Evolutionary conservation across 2,113 vertebrate species (phyloP).

Genomic region (Copsychus sechellarum): DNA sequence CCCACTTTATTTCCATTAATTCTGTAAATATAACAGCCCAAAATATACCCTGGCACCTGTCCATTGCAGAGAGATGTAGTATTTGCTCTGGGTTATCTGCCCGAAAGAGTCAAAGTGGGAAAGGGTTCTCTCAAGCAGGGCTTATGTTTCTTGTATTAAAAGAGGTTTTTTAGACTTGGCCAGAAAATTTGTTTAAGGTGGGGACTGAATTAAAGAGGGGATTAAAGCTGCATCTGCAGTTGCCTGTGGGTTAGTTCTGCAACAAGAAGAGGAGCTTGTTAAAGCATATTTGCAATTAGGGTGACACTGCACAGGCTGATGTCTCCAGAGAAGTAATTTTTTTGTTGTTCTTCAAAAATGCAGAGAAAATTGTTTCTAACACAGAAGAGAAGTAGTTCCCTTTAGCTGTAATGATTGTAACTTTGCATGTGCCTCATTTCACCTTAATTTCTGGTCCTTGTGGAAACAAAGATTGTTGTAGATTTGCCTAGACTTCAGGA

Average conservation of each 20-base stretch:
- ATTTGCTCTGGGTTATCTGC: background rate
- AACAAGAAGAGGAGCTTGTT: background rate
- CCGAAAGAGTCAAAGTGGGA: background rate
- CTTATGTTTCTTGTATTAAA: background rate
- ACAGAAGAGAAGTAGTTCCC: background rate
- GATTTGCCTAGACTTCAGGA: background rate
- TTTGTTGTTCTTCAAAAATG: background rate
- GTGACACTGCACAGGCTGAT: background rate
- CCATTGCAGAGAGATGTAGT: background rate
- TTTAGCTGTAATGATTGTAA: background rate
- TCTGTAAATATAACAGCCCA: background rate
- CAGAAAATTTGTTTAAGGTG: background rate
- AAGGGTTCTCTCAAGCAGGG: background rate
- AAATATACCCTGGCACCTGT: background rate
- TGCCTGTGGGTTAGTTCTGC: background rate
- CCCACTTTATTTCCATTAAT: background rate
- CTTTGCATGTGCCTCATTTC: background rate
- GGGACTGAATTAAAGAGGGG: background rate
- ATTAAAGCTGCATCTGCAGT: background rate
- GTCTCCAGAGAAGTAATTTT: background rate
- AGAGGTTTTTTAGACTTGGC: background rate
- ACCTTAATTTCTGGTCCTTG: background rate
- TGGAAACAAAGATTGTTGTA: background rate
- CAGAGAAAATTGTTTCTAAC: background rate
- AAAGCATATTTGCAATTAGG: background rate